These are phyloP conservation scores for Pipistrellus pipistrellus DNA, from an alignment of 2,797 vertebrate genomes.

Conservation along the genomic window DNA sequence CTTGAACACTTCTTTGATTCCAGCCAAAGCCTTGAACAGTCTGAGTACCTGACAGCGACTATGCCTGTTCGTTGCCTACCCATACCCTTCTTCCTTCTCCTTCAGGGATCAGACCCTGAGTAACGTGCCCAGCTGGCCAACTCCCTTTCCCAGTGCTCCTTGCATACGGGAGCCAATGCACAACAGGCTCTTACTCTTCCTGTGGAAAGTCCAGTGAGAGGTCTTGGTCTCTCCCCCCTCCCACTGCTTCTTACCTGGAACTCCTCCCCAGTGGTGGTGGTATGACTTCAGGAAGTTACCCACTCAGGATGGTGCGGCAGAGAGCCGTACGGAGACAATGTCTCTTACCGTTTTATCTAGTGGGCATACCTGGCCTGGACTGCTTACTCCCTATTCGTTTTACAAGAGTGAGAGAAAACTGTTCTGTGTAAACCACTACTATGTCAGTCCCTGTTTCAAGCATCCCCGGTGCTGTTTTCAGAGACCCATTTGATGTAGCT, in stretches of 20 bases:
- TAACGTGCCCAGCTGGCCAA: not conserved
- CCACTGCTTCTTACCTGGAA: not conserved
- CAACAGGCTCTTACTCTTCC: conserved; percentile 13
- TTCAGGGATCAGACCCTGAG: not conserved
- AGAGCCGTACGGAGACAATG: not conserved
- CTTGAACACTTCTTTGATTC: not conserved
- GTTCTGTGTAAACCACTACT: not conserved
- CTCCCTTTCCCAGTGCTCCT: conserved; percentile 12
- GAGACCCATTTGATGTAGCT: not conserved
- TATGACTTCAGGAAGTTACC: not conserved
- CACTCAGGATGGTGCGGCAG: not conserved
- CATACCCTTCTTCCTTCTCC: not conserved
- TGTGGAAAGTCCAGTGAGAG: no score
- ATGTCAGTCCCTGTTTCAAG: not conserved
- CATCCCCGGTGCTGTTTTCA: not conserved
- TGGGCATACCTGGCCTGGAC: not conserved
- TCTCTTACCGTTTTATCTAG: not conserved
- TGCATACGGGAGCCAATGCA: not conserved
- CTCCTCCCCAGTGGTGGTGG: no score
- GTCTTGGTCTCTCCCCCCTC: not conserved
- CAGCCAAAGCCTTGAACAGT: not conserved
- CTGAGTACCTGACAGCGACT: not conserved
- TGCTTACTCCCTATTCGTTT: not conserved
- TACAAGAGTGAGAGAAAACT: not conserved
- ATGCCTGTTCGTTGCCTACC: not conserved